These are phyloP conservation scores for Lycodopsis pacificus DNA, from an alignment of 2,797 vertebrate species.

Conservation along the genomic window DNA sequence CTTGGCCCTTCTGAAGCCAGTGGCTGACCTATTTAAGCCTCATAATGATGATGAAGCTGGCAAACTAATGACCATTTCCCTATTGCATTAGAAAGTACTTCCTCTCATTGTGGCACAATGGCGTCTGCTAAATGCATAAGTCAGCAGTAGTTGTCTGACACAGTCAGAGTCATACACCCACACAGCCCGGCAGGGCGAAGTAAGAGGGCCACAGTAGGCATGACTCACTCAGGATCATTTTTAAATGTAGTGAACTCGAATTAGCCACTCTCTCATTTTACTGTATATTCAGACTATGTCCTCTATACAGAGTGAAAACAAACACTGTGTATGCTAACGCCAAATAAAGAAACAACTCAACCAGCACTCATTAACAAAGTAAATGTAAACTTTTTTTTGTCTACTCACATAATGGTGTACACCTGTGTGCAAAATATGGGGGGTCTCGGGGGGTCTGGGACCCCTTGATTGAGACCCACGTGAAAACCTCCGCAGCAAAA, in stretches of 20 bases:
- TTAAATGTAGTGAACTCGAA: conserved; percentile 54
- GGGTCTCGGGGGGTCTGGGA: too few relatives aligned
- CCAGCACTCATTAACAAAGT: too few relatives aligned
- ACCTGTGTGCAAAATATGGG: background rate
- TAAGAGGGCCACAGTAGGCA: conserved; percentile 39
- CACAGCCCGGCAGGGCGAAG: conserved; percentile 41
- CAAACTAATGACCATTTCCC: conserved; percentile 68
- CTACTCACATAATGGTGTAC: background rate
- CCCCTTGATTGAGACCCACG: background rate
- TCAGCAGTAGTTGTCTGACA: conserved; percentile 61
- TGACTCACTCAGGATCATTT: conserved; percentile 61
- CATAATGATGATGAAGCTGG: conserved; percentile 67
- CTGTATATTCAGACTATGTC: conserved; percentile 17
- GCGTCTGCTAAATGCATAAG: conserved; percentile 51
- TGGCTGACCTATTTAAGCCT: conserved; percentile 65
- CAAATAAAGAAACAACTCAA: background rate
- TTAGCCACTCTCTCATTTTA: conserved; percentile 40
- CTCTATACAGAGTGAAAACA: conserved; percentile 16
- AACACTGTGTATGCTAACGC: background rate
- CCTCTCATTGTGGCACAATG: conserved; percentile 54
- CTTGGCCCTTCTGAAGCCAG: conserved; percentile 43
- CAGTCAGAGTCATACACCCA: conserved; percentile 61
- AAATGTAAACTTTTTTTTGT: background rate
- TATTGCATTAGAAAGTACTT: conserved; percentile 67
- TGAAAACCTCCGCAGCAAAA: too few relatives aligned